A percentile compares a stretch with the other conserved stretches of the same genome.
Evolutionary conservation across 1,140 invertebrate genomes (phyloP).

Genomic region (Apis dorsata): DNA sequence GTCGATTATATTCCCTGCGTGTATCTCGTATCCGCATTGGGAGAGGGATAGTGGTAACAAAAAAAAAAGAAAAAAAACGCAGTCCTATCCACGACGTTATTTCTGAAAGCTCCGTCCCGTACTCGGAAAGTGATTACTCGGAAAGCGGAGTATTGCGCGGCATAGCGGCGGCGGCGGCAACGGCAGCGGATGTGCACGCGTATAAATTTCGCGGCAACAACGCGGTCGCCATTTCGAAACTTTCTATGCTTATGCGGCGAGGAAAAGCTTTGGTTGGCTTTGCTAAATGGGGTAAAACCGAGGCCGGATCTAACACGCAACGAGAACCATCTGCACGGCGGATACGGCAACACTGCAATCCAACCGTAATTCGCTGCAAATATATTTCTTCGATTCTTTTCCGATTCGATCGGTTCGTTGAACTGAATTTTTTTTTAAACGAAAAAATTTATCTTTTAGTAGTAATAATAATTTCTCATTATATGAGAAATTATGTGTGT

Average conservation of each 20-base stretch:
- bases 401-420: too few relatives aligned
- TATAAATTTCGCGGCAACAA: conserved; percentile 21
- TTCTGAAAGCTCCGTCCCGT: conserved; percentile 2
- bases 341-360: not conserved
- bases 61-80: too few relatives aligned
- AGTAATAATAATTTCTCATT: too few relatives aligned
- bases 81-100: not conserved
- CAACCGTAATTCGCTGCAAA: not conserved
- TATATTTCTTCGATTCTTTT: not conserved
- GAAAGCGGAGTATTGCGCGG: not conserved
- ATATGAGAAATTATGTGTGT: too few relatives aligned
- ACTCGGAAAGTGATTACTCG: conserved; percentile 10
- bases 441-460: too few relatives aligned
- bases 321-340: conserved; percentile 2
- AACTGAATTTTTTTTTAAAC: too few relatives aligned
- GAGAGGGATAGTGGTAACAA: too few relatives aligned
- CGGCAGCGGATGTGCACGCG: not conserved
- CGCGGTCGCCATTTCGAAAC: conserved; percentile 13
- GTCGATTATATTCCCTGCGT: too few relatives aligned
- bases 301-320: not conserved
- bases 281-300: conserved; percentile 10
- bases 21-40: too few relatives aligned
- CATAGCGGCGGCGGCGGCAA: too few relatives aligned
- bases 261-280: conserved; percentile 15
- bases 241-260: conserved; percentile 9